Base-by-base conservation (phyloP, 2,888 invertebrate species). In the Apotomis capreana region DNA sequence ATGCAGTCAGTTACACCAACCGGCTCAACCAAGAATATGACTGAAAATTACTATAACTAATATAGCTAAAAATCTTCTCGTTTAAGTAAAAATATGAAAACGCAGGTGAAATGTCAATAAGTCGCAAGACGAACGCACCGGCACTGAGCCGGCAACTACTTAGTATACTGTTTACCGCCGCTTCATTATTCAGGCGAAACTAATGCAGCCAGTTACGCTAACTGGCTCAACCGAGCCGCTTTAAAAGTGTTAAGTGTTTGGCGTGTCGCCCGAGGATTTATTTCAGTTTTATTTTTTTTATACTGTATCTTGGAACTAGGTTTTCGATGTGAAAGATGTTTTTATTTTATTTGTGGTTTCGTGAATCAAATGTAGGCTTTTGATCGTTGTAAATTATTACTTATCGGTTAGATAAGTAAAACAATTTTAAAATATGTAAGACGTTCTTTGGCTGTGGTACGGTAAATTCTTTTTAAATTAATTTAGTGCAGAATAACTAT, bases 101-200 rank as follows among this genome's bases (percentile, higher is more conserved):
- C 26, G 26, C 26, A 26, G 49, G 9, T 49, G 15, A 13, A n/a
- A 51, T 6, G 12, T 15, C 9, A 51, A 60, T 68, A 46, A 44
- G 67, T 36, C 55, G 0, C 67, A 71, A 58, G 61, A 3, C 5
- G 61, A 71, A 3, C 55, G 5, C 10, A 26, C 40, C 54, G n/a
- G 55, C 55, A 13, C 36, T 68, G 67, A 71, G 57, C 71, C 61
- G 57, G 71, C 12, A 68, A 52, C 71, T 71, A 67, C 71, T 62
- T 71, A 62, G 71, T 71, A 62, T 62, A 55, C 65, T 70, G 71
- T 71, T 67, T 62, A 71, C 71, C 71, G 68, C 68, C 59, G 57
- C 67, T 71, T 62, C 60, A 71, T 68, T 71, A 71, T 71, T 68
- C 71, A 68, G 46, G 46, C 59, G 51, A n/a, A 70, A 71, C 71